Evolutionary conservation across 2,797 vertebrate species (phyloP).

Genomic region (Danio aesculapii): DNA sequence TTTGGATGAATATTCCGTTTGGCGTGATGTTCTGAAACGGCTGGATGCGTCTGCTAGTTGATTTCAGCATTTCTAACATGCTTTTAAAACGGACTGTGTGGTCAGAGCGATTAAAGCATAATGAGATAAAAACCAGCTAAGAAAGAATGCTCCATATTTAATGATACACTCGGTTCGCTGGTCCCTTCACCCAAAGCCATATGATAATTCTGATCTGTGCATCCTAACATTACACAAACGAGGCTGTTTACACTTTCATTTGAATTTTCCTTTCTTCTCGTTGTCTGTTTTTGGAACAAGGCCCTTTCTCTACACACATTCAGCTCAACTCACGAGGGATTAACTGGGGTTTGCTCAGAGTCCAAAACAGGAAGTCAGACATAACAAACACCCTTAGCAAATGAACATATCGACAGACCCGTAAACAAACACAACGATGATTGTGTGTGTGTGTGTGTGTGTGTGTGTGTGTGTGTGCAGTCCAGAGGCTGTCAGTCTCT

Average conservation of each 20-base stretch:
- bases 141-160: conserved; percentile 41
- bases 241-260: conserved; percentile 48
- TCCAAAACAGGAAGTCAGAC: conserved; percentile 47
- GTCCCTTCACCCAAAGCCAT: conserved; percentile 36
- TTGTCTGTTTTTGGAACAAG: conserved; percentile 41
- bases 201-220: conserved; percentile 47
- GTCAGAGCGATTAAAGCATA: conserved; percentile 54
- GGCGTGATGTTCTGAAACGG: background rate
- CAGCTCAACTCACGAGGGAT: conserved; percentile 32
- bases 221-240: conserved; percentile 49
- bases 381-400: conserved; percentile 41
- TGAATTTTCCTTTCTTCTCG: conserved; percentile 1
- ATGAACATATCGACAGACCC: conserved; percentile 10
- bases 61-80: conserved; percentile 39
- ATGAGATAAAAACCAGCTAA: conserved; percentile 44
- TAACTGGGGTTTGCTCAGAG: conserved; percentile 11
- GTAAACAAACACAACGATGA: conserved; percentile 10
- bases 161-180: conserved; percentile 34
- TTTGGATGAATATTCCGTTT: conserved; percentile 6
- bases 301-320: conserved; percentile 26
- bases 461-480: background rate
- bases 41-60: background rate
- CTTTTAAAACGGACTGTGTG: conserved; percentile 36
- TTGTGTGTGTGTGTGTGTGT: background rate
- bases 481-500: conserved; percentile 32